phyloP scores from a whole-genome alignment of 1,140 invertebrate species.

The Uloborus diversus region DNA sequence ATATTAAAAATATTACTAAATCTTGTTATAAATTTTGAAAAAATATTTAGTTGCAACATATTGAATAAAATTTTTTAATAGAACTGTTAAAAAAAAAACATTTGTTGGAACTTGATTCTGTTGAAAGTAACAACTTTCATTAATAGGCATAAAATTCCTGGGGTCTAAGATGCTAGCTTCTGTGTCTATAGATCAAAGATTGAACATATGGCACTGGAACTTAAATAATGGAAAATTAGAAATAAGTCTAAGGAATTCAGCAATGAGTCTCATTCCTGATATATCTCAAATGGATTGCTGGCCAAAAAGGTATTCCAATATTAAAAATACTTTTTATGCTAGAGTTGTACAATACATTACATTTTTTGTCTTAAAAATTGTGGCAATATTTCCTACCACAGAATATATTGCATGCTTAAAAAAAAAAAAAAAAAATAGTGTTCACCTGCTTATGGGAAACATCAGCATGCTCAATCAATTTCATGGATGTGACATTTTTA shows the following conservation, averaged over 20 bases:
- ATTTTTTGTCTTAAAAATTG: no score
- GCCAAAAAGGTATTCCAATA: background rate
- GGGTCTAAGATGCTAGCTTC: background rate
- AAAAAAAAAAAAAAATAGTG: no score
- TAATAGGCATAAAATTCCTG: background rate
- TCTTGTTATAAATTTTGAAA: background rate
- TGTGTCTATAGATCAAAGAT: background rate
- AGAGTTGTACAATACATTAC: no score
- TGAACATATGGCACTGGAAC: background rate
- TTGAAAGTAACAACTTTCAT: background rate
- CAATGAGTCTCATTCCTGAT: background rate
- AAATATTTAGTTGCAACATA: no score
- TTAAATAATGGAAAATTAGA: background rate
- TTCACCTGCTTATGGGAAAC: no score
- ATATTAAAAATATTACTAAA: background rate
- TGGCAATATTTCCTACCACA: no score
- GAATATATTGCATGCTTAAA: no score
- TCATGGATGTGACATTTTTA: no score
- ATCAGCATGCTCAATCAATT: no score
- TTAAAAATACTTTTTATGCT: no score
- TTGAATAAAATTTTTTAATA: no score
- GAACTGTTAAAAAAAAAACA: no score
- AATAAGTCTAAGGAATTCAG: background rate
- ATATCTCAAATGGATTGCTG: background rate
- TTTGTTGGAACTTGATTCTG: background rate